Evolutionary conservation across 1,140 invertebrate genomes (phyloP), one percentile per base, ranked within the genome.

Genomic region (Ceratina australensis): DNA sequence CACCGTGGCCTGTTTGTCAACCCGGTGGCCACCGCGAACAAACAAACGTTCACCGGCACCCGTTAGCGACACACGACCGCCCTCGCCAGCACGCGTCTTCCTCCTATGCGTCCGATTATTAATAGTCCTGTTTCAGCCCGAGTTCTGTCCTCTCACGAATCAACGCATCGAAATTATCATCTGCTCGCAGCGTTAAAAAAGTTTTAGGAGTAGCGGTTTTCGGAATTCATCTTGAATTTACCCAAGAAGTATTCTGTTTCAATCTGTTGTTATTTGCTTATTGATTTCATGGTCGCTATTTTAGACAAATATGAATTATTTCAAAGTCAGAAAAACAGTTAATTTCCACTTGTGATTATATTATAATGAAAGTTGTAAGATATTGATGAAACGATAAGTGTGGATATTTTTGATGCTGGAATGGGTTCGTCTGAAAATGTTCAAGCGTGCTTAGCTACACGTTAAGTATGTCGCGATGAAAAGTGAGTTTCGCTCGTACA

Each of bases 1-100:
- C 28, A 33, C 65, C 47, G 22, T 24, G 5, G 3, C 57, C 59
- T 88, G 86, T 89, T 89, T 89, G 89, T 89, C 89, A 89, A 89
- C 87, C 81, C 64, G 78, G 80, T 86, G 82, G 83, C 84, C 75
- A 78, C 75, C 81, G 72, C 47, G 82, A 75, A 60, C 84, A 90
- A 90, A 90, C 88, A 89, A 89, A 89, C 86, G 80, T 87, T 80
- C 72, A 63, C 49, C 75, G 83, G 82, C 82, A 88, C 79, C 72
- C 84, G 84, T 82, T 86, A 84, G 76, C 82, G 86, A 87, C 87
- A 86, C 81, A 80, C 79, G 74, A 83, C 79, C 78, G 79, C 82
- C 69, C 77, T 67, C 52, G 47, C 42, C 60, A 68, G 75, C 82
- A 77, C 80, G 78, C 85, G 80, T 64, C 85, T 75, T 83, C 52